Evolutionary conservation across 1,140 invertebrate species (phyloP).

Genomic region (Rhagoletis zephyria): DNA sequence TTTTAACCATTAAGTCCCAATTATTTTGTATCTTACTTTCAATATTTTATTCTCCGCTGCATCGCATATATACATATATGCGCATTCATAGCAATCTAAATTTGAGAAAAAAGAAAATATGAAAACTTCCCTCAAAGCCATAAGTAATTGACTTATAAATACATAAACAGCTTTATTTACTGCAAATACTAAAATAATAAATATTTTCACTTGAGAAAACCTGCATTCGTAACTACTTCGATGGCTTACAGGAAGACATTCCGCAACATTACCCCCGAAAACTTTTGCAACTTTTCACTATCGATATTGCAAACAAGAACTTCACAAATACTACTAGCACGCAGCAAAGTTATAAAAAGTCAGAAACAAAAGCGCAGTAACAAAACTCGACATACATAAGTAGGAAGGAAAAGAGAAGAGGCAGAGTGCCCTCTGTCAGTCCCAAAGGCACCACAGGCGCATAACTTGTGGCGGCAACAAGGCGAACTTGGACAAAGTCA

Average conservation of each 20-base stretch:
- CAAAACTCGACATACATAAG: background rate
- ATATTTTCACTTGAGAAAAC: slow-evolving; percentile 14
- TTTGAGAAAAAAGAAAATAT: background rate
- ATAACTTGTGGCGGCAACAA: slow-evolving; percentile 62
- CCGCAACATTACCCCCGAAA: slow-evolving; percentile 24
- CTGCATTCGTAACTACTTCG: background rate
- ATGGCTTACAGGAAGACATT: slow-evolving; percentile 40
- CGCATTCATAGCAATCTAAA: background rate
- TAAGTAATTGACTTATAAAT: slow-evolving; percentile 36
- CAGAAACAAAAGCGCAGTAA: background rate
- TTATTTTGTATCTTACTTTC: too few species aligned
- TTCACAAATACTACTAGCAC: background rate
- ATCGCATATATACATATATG: too few species aligned
- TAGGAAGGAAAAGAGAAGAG: background rate
- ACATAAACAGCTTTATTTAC: slow-evolving; percentile 10
- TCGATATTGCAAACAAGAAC: slow-evolving; percentile 62
- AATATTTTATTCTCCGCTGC: too few species aligned
- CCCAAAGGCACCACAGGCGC: slow-evolving; percentile 69
- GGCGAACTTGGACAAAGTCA: slow-evolving; percentile 36
- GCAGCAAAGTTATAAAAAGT: slow-evolving; percentile 32
- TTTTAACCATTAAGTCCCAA: too few species aligned
- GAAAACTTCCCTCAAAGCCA: background rate
- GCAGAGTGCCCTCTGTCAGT: slow-evolving; percentile 56
- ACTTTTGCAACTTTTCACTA: slow-evolving; percentile 63
- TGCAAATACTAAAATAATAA: background rate